Conservation (phyloP, 1,140 invertebrate species). For the Cherax quadricarinatus region DNA sequence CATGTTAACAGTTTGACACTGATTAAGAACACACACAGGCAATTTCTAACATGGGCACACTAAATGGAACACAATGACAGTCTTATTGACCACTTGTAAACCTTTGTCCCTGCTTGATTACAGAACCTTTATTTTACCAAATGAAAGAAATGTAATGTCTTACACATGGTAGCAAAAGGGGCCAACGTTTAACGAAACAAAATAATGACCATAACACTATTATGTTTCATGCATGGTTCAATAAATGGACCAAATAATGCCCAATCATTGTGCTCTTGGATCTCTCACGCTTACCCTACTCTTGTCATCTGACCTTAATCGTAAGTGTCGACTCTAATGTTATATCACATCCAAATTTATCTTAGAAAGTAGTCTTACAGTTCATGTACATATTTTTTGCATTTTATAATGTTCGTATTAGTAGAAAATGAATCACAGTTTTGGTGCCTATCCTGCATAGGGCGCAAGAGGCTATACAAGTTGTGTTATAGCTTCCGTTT, state of each 20-base stretch:
- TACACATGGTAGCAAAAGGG: not conserved
- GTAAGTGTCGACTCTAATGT: conserved; percentile 61
- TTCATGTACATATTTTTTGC: conserved; percentile 46
- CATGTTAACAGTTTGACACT: conserved; percentile 8
- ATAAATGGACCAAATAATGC: conserved; percentile 44
- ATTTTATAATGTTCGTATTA: conserved; percentile 54
- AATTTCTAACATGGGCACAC: conserved; percentile 10
- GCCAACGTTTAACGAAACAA: not conserved
- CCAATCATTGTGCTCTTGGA: conserved; percentile 25
- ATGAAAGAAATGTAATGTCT: conserved; percentile 3
- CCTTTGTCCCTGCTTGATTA: no score
- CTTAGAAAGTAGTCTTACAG: conserved; percentile 52
- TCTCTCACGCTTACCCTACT: conserved; percentile 49
- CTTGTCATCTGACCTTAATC: conserved; percentile 55
- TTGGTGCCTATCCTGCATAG: conserved; percentile 54
- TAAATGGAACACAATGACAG: conserved; percentile 15
- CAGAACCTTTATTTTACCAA: not conserved
- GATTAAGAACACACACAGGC: not conserved
- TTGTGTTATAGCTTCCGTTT: conserved; percentile 14
- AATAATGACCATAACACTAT: not conserved
- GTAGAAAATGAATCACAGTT: conserved; percentile 69
- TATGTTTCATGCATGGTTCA: not conserved
- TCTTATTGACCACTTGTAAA: conserved; percentile 25
- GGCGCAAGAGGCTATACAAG: not conserved
- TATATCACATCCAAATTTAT: conserved; percentile 69